phyloP scores from a whole-genome alignment of 2,113 vertebrate genomes.

The Sinocyclocheilus anshuiensis region DNA sequence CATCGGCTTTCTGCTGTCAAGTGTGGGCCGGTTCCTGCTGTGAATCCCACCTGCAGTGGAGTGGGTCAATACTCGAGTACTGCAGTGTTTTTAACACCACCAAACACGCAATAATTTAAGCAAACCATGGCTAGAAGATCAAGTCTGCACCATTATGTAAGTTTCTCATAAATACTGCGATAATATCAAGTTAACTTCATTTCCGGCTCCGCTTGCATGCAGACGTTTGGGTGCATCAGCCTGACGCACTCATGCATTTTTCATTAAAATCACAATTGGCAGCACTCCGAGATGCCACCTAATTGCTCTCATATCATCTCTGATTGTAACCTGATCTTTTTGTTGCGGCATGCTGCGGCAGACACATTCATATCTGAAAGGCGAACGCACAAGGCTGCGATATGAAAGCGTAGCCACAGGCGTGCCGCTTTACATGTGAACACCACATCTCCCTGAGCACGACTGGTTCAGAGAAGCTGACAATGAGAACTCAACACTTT shows the following conservation, averaged over 20 bases:
- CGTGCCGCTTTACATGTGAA: neutral
- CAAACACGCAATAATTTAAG: neutral
- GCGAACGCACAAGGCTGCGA: neutral
- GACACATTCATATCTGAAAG: neutral
- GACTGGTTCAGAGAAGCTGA: neutral
- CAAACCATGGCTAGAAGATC: neutral
- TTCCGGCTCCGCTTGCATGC: neutral
- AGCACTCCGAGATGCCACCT: neutral
- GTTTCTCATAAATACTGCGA: neutral
- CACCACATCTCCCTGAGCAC: neutral
- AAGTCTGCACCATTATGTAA: neutral
- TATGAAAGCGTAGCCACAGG: neutral
- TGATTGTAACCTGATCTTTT: constrained; percentile 17
- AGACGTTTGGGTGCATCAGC: neutral
- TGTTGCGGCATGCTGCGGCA: neutral
- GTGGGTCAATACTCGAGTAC: neutral
- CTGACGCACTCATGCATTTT: neutral
- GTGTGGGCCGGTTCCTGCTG: constrained; percentile 22
- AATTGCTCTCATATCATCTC: neutral
- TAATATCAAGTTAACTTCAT: constrained; percentile 5
- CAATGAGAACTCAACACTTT: neutral
- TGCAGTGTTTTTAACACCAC: neutral
- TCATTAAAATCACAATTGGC: constrained; percentile 3
- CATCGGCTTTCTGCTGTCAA: neutral
- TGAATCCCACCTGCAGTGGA: neutral